Conservation (phyloP, 2,113 vertebrate species). For the Oenanthe oenanthe region DNA sequence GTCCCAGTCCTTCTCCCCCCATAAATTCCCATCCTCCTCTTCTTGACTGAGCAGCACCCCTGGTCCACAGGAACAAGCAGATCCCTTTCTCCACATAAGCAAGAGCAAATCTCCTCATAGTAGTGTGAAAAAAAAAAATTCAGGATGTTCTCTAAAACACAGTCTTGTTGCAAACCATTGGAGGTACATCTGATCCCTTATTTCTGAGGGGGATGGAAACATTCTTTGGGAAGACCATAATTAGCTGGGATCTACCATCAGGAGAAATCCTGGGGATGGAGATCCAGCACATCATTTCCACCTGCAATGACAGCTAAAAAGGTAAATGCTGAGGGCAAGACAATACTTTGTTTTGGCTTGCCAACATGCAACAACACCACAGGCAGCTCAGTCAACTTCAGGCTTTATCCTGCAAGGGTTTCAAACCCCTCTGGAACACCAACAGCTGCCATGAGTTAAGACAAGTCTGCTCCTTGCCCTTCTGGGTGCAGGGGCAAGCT, state of each 20-base stretch:
- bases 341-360: fast-evolving
- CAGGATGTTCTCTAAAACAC: background rate
- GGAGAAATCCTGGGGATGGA: background rate
- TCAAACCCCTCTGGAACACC: background rate
- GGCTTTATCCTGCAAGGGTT: background rate
- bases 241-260: background rate
- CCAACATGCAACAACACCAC: background rate
- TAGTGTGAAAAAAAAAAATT: fast-evolving
- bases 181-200: background rate
- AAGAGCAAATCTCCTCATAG: background rate
- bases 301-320: background rate
- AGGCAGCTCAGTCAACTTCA: background rate
- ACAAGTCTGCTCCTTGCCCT: fast-evolving
- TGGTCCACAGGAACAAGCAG: background rate
- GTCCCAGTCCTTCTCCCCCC: background rate
- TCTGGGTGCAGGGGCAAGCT: background rate
- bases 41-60: background rate
- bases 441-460: background rate
- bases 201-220: background rate
- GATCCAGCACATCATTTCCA: background rate
- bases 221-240: background rate
- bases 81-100: background rate
- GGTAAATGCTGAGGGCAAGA: background rate
- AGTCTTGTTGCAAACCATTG: background rate
- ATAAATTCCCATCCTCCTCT: background rate